Base-by-base conservation (phyloP, 2,888 invertebrate genomes). In the Balanococcus diminutus region DNA sequence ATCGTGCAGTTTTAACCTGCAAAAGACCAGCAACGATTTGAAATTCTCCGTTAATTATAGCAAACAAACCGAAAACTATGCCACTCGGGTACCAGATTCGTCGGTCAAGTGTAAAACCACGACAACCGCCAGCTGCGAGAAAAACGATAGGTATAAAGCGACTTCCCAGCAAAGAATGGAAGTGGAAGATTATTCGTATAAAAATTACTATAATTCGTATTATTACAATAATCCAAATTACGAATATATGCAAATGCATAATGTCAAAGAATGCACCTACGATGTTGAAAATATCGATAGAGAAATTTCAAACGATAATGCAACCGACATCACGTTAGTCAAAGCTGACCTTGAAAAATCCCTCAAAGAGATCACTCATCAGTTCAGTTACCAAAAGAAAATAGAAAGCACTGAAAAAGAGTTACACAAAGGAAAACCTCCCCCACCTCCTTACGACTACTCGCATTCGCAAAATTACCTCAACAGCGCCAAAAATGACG, bases 341-440 rank as follows among this genome's bases (percentile, higher is more conserved):
- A 85, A 85, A 51, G 85, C 75, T 1, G 85, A 85, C 51, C 19
- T 85, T 6, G 85, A 85, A 51, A 85, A 85, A 79, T 85, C 85
- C 16, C 46, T 85, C 2, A 85, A 85, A 39, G 85, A 85, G 79
- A 85, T 85, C 25, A 46, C 85, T 1, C 75, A 85, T 67, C 75
- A 79, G 28, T 51, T 31, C 16, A 79, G 46, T 72, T 75, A 75
- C 72, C 72, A 75, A 22, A 83, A 83, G 83, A 83, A 36, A 56
- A 5, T 61, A 28, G 61, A 83, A 25, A 82, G 19, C 28, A 28
- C 14, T 42, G 51, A 46, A 51, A 51, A 82, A 46, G 51, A 51
- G 46, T 82, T 22, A 46, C 46, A 25, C 19, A 67, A 67, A 28
- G 67, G 28, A 6, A 67, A 28, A 31, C 14, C 56, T 22, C 56